phyloP scores from a whole-genome alignment of 2,797 vertebrate species.

The Poecilia gillii region DNA sequence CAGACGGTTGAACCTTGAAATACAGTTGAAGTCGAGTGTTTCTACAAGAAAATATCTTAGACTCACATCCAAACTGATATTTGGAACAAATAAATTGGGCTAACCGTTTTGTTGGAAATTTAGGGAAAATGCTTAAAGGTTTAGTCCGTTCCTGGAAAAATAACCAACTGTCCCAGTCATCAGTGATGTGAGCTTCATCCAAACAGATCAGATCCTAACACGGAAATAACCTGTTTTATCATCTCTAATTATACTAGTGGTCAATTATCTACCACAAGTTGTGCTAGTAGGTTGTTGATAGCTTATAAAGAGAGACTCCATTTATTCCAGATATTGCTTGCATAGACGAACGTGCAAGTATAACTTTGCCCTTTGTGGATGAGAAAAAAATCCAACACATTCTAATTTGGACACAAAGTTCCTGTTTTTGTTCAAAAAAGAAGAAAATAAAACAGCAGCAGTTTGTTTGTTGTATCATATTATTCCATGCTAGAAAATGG shows the following conservation, averaged over 20 bases:
- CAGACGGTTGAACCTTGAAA: not conserved
- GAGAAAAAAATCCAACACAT: not conserved
- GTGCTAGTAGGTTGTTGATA: not conserved
- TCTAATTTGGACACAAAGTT: not conserved
- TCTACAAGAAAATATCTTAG: not conserved
- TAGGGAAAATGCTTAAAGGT: not conserved
- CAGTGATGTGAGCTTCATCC: slow-evolving; percentile 84
- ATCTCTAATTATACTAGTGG: not conserved
- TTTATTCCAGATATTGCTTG: not conserved
- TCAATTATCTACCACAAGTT: not conserved
- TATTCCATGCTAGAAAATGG: not conserved
- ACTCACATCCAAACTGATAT: not conserved
- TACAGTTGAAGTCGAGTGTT: not conserved
- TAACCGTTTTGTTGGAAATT: not conserved
- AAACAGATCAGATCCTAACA: slow-evolving; percentile 85
- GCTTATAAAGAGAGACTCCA: not conserved
- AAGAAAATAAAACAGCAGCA: not conserved
- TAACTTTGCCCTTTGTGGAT: not conserved
- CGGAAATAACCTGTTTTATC: slow-evolving; percentile 41
- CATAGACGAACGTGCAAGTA: not conserved
- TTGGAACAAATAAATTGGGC: not conserved
- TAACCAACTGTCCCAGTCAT: slow-evolving; percentile 83
- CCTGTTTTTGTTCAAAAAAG: not conserved
- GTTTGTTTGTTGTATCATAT: not conserved
- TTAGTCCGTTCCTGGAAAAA: not conserved